Conservation (phyloP, 2,888 invertebrate species). For the Oeneis ivallda region DNA sequence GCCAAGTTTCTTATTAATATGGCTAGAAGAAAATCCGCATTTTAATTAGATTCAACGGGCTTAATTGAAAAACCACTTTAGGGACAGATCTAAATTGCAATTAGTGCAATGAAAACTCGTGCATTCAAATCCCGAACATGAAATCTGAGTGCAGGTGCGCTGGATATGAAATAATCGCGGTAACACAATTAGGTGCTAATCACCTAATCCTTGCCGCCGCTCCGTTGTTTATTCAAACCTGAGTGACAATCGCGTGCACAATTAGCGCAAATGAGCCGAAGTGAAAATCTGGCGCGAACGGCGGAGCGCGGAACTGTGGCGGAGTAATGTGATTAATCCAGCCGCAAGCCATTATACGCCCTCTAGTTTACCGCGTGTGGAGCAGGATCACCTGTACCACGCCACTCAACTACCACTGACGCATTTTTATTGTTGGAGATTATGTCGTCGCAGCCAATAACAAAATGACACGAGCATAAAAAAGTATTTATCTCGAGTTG, state of each 20-base stretch:
- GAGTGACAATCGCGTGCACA: conserved; percentile 81
- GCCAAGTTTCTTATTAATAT: background rate
- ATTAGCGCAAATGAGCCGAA: conserved; percentile 82
- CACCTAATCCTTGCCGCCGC: conserved; percentile 80
- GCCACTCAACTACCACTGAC: conserved; percentile 16
- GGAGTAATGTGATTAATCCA: conserved; percentile 75
- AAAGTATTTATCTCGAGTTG: conserved; percentile 6
- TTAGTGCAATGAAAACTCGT: conserved; percentile 50
- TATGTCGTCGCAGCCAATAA: conserved; percentile 12
- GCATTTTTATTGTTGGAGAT: conserved; percentile 25
- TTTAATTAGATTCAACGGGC: conserved; percentile 20
- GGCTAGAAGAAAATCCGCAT: background rate
- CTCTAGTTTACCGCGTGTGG: conserved; percentile 37
- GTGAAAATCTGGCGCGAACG: conserved; percentile 76
- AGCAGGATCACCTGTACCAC: conserved; percentile 28
- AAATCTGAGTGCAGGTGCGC: conserved; percentile 72
- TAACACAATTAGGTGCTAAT: conserved; percentile 80
- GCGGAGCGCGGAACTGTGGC: conserved; percentile 46
- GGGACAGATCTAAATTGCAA: conserved; percentile 33
- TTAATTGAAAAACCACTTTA: conserved; percentile 25
- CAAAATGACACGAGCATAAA: conserved; percentile 4
- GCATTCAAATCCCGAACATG: conserved; percentile 70
- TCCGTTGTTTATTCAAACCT: conserved; percentile 81
- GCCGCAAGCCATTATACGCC: conserved; percentile 70
- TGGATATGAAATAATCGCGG: conserved; percentile 77